A percentile compares a stretch with the other conserved stretches of the same genome.
These are phyloP conservation scores for Electrophaes corylata DNA, from an alignment of 2,888 invertebrate species.

Conservation along the genomic window DNA sequence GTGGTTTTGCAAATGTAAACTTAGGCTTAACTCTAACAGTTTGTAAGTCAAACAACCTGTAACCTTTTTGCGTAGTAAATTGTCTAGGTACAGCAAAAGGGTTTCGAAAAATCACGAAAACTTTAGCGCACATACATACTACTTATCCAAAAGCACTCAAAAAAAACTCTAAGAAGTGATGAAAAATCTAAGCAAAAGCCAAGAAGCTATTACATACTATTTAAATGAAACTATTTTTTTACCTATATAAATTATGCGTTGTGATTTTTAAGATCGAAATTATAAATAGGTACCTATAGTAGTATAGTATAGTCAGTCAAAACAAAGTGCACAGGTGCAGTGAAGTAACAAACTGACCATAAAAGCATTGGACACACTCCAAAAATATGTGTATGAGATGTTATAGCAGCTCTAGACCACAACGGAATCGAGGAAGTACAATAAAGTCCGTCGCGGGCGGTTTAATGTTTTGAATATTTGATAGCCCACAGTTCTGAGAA, in stretches of 20 bases:
- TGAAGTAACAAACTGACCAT: slow-evolving; percentile 62
- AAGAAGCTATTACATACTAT: too few species aligned
- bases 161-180: too few species aligned
- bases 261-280: too few species aligned
- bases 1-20: background rate
- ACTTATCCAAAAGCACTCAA: background rate
- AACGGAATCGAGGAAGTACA: slow-evolving; percentile 65
- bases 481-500: slow-evolving; percentile 76
- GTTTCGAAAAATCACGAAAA: background rate
- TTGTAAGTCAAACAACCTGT: background rate
- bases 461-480: slow-evolving; percentile 81
- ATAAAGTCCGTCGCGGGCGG: slow-evolving; percentile 58
- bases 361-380: slow-evolving; percentile 73
- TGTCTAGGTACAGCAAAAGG: background rate
- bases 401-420: slow-evolving; percentile 39
- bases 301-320: too few species aligned
- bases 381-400: slow-evolving; percentile 49
- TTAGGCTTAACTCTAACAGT: background rate
- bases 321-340: slow-evolving; percentile 26
- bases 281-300: too few species aligned
- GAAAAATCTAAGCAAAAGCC: too few species aligned
- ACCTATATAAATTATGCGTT: too few species aligned
- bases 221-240: too few species aligned
- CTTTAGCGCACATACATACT: background rate
- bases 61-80: background rate